Evolutionary conservation across 2,797 vertebrate species (phyloP), one percentile per base, ranked within the genome.

Genomic region (Enteromius unitaeniatus): DNA sequence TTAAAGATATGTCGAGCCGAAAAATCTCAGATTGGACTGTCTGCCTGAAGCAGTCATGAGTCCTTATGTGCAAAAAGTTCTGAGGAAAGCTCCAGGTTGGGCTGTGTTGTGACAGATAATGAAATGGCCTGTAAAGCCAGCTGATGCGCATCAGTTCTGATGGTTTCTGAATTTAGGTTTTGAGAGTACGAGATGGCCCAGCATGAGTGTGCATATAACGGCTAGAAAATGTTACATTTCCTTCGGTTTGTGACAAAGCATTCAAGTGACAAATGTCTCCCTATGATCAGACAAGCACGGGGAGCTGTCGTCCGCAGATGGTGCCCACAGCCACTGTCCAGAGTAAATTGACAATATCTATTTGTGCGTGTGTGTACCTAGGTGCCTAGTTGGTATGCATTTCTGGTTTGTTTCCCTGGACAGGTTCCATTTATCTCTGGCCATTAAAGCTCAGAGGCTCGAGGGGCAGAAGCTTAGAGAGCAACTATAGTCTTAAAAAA

Each of bases 141-240:
- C 42, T 84, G 88, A 87, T 86, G 82, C 26, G 58, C 77, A 86
- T 87, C 68, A 68, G 69, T 75, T 65, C 55, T 58, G 83, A 77
- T 64, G 37, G 75, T 23, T 76, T 82, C 40, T 0, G 64, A 65
- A 67, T 65, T 79, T n/a, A 14, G 1, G 73, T 70, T 55, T 49
- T 17, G 77, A 84, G 84, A 72, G 77, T 83, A 78, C 37, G 62
- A 83, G 84, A 83, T 42, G 64, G 51, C 77, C 62, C 83, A 58
- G 79, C 70, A 78, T 84, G 83, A 85, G 86, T 65, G 84, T 74
- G 69, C 70, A 72, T 75, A 82, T 86, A 85, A 84, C 80, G 82
- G 83, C 62, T 79, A 69, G 62, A 77, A 78, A 87, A 83, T 65
- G 34, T 55, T 55, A 51, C 23, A 64, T 68, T 88, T 84, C 72